phyloP scores from a whole-genome alignment of 92 coral and sea anemone species.

The Porites cylindrica region DNA sequence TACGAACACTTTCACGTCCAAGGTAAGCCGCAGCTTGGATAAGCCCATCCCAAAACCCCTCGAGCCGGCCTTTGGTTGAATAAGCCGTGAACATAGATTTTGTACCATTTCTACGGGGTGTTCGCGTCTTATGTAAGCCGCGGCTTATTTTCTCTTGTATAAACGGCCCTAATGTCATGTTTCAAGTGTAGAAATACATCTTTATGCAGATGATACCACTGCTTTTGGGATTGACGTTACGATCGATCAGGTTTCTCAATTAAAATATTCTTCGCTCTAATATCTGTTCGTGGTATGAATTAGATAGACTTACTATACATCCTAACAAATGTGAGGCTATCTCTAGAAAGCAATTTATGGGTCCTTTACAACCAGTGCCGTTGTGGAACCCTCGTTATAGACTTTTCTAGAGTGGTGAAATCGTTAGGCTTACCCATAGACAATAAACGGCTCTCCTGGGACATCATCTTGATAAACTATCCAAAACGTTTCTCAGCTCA shows the following conservation, averaged over 20 bases:
- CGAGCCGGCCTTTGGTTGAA: too few species aligned
- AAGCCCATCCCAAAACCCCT: too few species aligned
- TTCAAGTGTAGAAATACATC: background rate
- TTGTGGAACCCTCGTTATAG: background rate
- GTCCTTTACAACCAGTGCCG: background rate
- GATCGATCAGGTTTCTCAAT: background rate
- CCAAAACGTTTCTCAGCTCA: too few species aligned
- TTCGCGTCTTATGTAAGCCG: too few species aligned
- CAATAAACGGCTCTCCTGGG: too few species aligned
- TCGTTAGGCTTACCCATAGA: background rate
- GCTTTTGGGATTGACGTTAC: conserved; percentile 7
- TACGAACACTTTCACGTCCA: too few species aligned
- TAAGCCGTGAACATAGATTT: too few species aligned
- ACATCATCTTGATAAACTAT: too few species aligned
- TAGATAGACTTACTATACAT: conserved; percentile 1
- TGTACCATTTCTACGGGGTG: too few species aligned
- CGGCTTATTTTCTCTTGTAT: too few species aligned
- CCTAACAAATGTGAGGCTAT: background rate
- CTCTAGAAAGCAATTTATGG: background rate
- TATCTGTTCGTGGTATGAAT: conserved; percentile 2
- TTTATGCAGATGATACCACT: background rate
- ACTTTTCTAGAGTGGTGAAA: background rate
- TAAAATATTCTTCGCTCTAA: background rate
- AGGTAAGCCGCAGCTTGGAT: too few species aligned
- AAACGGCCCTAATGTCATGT: background rate